A percentile compares a stretch with the other conserved stretches of the same genome.
Evolutionary conservation across 2,888 invertebrate species (phyloP).

Genomic region (Calliphora vomitoria): DNA sequence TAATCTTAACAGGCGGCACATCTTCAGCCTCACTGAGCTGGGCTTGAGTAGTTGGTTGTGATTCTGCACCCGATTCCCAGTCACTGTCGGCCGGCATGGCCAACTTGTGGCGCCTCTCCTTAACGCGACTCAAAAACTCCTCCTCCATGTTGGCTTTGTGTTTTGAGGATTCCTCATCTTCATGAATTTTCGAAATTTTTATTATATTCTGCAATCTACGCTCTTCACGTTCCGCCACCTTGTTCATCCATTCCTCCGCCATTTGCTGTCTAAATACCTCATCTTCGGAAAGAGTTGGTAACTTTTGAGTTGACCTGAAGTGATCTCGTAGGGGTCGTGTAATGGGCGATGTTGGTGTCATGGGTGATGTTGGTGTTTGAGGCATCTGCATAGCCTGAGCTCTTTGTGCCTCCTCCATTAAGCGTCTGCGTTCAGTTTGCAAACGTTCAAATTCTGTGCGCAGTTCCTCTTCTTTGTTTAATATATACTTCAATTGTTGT

Average conservation of each 20-base stretch:
- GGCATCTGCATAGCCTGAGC: conserved; percentile 74
- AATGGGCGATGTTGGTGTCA: conserved; percentile 56
- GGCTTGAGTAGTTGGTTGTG: conserved; percentile 77
- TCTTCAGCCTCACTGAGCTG: conserved; percentile 79
- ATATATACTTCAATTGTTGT: conserved; percentile 87
- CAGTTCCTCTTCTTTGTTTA: conserved; percentile 89
- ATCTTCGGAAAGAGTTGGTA: conserved; percentile 88
- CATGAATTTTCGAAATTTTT: conserved; percentile 88
- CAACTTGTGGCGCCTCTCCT: conserved; percentile 89
- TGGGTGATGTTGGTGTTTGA: conserved; percentile 38
- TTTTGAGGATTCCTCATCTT: conserved; percentile 71
- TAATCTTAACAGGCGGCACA: conserved; percentile 87
- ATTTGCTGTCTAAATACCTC: conserved; percentile 91
- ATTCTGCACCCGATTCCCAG: conserved; percentile 87
- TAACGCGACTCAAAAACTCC: conserved; percentile 92
- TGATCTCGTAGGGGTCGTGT: conserved; percentile 78
- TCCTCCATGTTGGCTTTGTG: conserved; percentile 86
- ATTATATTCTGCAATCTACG: conserved; percentile 92
- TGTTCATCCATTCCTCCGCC: conserved; percentile 93
- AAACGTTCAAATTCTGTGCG: conserved; percentile 87
- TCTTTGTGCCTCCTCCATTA: conserved; percentile 82
- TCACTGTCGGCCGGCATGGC: conserved; percentile 88
- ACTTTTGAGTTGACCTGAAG: conserved; percentile 79
- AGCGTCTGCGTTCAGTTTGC: conserved; percentile 86
- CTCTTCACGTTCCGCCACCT: conserved; percentile 91